Evolutionary conservation across 2,888 invertebrate genomes (phyloP), one percentile per base, ranked within the genome.

Genomic region (Glaucopsyche alexis): DNA sequence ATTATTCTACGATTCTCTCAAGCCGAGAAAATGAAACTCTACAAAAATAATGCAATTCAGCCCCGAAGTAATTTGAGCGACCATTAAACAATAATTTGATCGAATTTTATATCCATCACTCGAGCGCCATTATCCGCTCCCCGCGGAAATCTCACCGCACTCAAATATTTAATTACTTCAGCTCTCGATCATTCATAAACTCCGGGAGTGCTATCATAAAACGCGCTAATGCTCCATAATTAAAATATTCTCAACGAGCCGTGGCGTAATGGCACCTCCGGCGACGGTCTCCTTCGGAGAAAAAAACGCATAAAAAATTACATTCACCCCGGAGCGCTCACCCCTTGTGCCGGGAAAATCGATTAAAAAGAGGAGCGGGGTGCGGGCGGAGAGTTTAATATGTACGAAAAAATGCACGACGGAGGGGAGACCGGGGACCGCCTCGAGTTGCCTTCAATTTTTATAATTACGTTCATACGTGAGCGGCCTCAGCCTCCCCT

Each of bases 391-490:
- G 88, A 87, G 86, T 93, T 93, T 93, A 93, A 93, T 93, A 93
- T 92, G 91, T 92, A 92, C 92, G 92, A 93, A 93, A 92, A 93
- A 93, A 93, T 93, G 93, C 93, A 93, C 91, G 91, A 87, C 87
- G 87, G 90, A 87, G 90, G 83, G 91, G 88, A 90, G 90, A 90
- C 29, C 29, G 86, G 87, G 85, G 84, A 83, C 82, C 85, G 83
- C 85, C 86, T 84, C 83, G 82, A 89, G 87, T 87, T 90, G 89
- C 89, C 91, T 93, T 90, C 91, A 90, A 92, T 92, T 93, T 93
- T 93, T 92, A 92, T 92, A 93, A 93, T 92, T 93, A 92, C 91
- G 92, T 91, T 91, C 93, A 92, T 92, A 92, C 92, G 95, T 95
- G 88, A 96, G 94, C 87, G 75, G 73, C 79, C 77, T 76, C 93